Conservation (phyloP, 2,113 vertebrate species). For the Felis chaus region DNA sequence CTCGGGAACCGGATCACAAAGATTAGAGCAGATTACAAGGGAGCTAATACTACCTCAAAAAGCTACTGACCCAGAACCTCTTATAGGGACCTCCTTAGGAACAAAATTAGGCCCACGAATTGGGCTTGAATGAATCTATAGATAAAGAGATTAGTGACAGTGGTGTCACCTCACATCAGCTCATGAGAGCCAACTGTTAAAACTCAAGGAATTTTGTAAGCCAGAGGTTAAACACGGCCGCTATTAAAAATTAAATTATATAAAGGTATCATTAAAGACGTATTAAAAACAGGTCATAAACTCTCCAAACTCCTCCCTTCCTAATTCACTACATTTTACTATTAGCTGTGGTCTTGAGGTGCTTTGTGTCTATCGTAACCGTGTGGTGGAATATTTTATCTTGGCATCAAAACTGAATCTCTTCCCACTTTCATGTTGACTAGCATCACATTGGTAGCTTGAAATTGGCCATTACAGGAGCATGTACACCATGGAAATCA, state of each 20-base stretch:
- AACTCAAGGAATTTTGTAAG: conserved; percentile 16
- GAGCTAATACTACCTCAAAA: neutral
- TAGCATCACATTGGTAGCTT: neutral
- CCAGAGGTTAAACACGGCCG: neutral
- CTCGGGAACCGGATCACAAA: neutral
- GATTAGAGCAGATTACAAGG: neutral
- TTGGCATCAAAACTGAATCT: neutral
- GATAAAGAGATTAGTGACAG: neutral
- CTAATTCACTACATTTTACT: neutral
- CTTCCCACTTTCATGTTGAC: neutral
- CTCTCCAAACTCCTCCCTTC: neutral
- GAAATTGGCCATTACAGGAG: neutral
- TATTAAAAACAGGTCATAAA: conserved; percentile 26
- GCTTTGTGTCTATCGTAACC: neutral
- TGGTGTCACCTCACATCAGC: neutral
- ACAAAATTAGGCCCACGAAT: neutral
- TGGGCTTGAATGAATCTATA: neutral
- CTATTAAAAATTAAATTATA: neutral
- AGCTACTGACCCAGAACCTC: neutral
- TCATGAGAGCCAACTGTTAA: neutral
- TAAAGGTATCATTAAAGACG: neutral
- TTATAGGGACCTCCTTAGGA: neutral
- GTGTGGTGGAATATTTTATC: neutral
- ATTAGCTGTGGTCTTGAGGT: neutral
- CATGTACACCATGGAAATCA: neutral